These are phyloP conservation scores for Acanthosepion lycidas DNA, from an alignment of 2,888 invertebrate genomes.

Conservation along the genomic window DNA sequence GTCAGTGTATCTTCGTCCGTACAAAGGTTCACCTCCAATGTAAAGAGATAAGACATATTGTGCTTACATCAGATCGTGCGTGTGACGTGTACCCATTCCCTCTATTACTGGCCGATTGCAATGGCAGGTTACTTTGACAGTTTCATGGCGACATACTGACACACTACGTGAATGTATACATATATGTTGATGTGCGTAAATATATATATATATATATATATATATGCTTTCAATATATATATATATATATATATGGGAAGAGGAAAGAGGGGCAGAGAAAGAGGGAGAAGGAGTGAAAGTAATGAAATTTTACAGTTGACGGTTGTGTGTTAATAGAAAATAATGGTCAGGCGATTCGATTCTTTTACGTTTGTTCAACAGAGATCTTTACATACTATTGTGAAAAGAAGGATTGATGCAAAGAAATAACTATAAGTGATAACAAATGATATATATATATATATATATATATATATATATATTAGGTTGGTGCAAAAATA, in stretches of 20 bases:
- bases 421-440: too few species aligned
- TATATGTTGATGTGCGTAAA: not conserved
- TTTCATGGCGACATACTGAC: slow-evolving; percentile 4
- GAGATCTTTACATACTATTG: too few species aligned
- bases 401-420: too few species aligned
- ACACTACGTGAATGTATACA: not conserved
- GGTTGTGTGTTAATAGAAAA: too few species aligned
- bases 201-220: not conserved
- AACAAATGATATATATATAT: too few species aligned
- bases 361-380: too few species aligned
- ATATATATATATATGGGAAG: not conserved
- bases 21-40: slow-evolving; percentile 10
- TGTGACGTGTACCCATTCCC: slow-evolving; percentile 33
- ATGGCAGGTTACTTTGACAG: not conserved
- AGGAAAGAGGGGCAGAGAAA: too few species aligned
- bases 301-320: too few species aligned
- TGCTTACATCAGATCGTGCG: slow-evolving; percentile 20
- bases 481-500: too few species aligned
- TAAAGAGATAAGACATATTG: slow-evolving; percentile 23
- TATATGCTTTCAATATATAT: not conserved
- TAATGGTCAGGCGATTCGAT: too few species aligned
- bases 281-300: too few species aligned
- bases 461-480: too few species aligned
- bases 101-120: slow-evolving; percentile 33
- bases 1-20: not conserved